phyloP scores from a whole-genome alignment of 2,888 invertebrate species.

The Odontomyia ornata region DNA sequence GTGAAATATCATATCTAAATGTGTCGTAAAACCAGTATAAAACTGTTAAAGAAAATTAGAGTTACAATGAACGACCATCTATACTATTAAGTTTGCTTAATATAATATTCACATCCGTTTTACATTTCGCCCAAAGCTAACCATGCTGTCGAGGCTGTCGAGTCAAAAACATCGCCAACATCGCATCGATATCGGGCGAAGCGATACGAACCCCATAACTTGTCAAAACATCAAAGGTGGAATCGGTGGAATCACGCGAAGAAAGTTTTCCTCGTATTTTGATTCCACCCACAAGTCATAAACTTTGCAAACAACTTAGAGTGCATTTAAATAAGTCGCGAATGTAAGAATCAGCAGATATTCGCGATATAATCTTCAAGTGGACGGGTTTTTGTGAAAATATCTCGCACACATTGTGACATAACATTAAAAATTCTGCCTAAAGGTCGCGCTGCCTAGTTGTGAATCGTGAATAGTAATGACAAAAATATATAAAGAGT shows the following conservation, averaged over 20 bases:
- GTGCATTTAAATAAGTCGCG: not conserved
- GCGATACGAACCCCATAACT: not conserved
- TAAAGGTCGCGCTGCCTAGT: slow-evolving; percentile 10
- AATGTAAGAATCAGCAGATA: not conserved
- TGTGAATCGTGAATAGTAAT: no score
- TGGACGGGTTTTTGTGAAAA: not conserved
- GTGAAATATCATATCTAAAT: no score
- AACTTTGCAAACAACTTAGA: not conserved
- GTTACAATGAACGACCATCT: no score
- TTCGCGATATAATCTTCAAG: not conserved
- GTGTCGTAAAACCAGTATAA: no score
- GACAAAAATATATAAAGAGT: not conserved
- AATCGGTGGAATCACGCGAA: not conserved
- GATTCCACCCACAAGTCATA: not conserved
- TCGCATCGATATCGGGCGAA: not conserved
- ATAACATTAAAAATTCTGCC: slow-evolving; percentile 4
- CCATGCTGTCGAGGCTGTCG: no score
- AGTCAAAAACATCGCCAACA: not conserved
- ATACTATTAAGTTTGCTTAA: no score
- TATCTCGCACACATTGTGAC: not conserved
- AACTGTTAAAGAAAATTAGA: no score
- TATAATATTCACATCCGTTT: no score
- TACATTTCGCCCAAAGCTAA: no score
- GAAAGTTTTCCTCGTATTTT: not conserved
- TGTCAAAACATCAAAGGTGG: slow-evolving; percentile 26